Evolutionary conservation across 2,797 vertebrate species (phyloP).

Genomic region (Tenualosa ilisha): DNA sequence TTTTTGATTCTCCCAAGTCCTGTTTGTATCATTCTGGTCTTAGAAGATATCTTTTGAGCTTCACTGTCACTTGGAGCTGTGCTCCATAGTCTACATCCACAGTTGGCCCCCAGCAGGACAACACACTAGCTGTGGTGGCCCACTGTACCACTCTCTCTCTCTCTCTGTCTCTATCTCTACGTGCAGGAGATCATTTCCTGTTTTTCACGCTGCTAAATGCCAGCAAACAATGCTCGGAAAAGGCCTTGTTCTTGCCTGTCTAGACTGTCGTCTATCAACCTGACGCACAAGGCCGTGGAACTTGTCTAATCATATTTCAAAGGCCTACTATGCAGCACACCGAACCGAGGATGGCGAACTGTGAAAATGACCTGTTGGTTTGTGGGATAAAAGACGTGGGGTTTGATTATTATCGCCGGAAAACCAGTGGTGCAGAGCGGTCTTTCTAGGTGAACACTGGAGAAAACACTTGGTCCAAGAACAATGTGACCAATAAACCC

Average conservation of each 20-base stretch:
- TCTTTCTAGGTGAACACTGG: slow-evolving; percentile 7
- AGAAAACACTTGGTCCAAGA: slow-evolving; percentile 5
- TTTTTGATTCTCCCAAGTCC: too few relatives aligned
- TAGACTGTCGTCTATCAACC: slow-evolving; percentile 67
- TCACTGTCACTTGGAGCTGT: background rate
- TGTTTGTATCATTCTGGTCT: too few relatives aligned
- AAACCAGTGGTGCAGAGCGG: background rate
- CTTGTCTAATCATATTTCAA: slow-evolving; percentile 31
- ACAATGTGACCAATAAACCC: slow-evolving; percentile 16
- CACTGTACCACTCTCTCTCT: background rate
- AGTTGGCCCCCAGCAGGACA: background rate
- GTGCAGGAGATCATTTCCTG: slow-evolving; percentile 67
- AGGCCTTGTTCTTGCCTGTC: slow-evolving; percentile 61
- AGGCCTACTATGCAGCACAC: background rate
- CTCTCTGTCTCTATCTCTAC: background rate
- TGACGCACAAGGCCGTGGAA: slow-evolving; percentile 26
- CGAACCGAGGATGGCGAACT: slow-evolving; percentile 13
- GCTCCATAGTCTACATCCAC: background rate
- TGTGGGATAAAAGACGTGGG: slow-evolving; percentile 6
- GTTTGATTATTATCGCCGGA: slow-evolving; percentile 9
- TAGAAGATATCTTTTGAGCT: too few relatives aligned
- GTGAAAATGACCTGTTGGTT: slow-evolving; percentile 23
- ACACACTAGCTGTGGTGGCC: background rate
- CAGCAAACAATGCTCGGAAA: slow-evolving; percentile 79
- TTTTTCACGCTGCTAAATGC: slow-evolving; percentile 68